Base-by-base conservation (phyloP, 1,140 invertebrate species). In the Stenopsyche tienmushanensis region DNA sequence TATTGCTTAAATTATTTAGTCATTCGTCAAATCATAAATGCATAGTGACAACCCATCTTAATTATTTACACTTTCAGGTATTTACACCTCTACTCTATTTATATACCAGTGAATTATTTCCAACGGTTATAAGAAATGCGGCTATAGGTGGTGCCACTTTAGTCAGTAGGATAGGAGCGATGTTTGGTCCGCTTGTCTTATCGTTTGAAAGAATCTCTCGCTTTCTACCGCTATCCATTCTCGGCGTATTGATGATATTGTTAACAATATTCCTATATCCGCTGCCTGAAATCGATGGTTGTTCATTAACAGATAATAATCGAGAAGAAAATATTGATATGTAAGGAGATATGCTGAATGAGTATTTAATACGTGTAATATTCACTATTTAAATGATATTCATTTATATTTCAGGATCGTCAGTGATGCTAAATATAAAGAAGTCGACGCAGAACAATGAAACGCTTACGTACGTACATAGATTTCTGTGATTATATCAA, bases 51-150 rank as follows among this genome's bases (percentile, higher is more conserved):
- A 53, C 17, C 3, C 17, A n/a, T 45, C 15, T 18, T 45, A 39
- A 20, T 57, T 3, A 29, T 45, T 62, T 49, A 26, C 42, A 24
- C 17, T 69, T 65, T 59, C 54, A 81, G 78, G 76, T 85, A 29
- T 78, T 81, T n/a, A 83, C 86, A 67, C 81, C 84, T 10, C 82
- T 83, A 0, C 73, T 86, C 50, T 87, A 85, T 72, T 74, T 90
- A n/a, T 87, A 85, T 66, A 84, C 85, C 7, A 84, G 86, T 10
- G 88, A 90, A 77, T 72, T 88, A 26, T 89, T 84, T 71, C 88
- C 88, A 41, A 89, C 88, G 1, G 76, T 87, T 34, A 80, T 87
- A 0, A 80, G 88, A 58, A 90, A 88, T 71, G 79, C 82, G 24
- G 87, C 86, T 15, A 73, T 89, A 9, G 87, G 86, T 21, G 73